Evolutionary conservation across 2,888 invertebrate species (phyloP).

Genomic region (Diaprepes abbreviatus): DNA sequence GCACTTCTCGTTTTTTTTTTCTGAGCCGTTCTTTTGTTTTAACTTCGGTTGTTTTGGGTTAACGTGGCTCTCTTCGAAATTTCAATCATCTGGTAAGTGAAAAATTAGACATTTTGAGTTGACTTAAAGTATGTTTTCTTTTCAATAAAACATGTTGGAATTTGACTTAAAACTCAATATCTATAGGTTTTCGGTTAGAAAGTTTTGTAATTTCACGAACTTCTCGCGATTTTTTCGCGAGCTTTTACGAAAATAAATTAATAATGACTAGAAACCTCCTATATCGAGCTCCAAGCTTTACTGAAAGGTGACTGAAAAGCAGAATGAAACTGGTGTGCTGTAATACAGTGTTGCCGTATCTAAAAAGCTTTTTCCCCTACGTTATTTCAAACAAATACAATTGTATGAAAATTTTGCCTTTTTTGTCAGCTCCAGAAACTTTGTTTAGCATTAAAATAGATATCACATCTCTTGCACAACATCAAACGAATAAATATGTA

Average conservation of each 20-base stretch:
- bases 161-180: not conserved
- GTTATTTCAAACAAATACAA: too few relatives aligned
- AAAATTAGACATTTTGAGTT: not conserved
- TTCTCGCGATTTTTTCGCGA: constrained; percentile 17
- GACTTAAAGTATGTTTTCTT: not conserved
- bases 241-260: not conserved
- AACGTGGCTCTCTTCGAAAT: constrained; percentile 11
- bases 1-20: not conserved
- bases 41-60: not conserved
- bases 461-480: too few relatives aligned
- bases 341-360: constrained; percentile 31
- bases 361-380: not conserved
- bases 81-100: not conserved
- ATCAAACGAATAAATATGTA: too few relatives aligned
- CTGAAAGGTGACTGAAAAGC: constrained; percentile 48
- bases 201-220: not conserved
- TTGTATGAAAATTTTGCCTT: too few relatives aligned
- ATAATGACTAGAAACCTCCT: constrained; percentile 28
- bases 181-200: not conserved
- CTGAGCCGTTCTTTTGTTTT: constrained; percentile 18
- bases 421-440: too few relatives aligned
- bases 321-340: constrained; percentile 44
- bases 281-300: constrained; percentile 34
- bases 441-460: too few relatives aligned
- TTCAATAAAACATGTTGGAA: not conserved